These are phyloP conservation scores for Silvanus unidentatus DNA, from an alignment of 2,888 invertebrate species.

Conservation along the genomic window DNA sequence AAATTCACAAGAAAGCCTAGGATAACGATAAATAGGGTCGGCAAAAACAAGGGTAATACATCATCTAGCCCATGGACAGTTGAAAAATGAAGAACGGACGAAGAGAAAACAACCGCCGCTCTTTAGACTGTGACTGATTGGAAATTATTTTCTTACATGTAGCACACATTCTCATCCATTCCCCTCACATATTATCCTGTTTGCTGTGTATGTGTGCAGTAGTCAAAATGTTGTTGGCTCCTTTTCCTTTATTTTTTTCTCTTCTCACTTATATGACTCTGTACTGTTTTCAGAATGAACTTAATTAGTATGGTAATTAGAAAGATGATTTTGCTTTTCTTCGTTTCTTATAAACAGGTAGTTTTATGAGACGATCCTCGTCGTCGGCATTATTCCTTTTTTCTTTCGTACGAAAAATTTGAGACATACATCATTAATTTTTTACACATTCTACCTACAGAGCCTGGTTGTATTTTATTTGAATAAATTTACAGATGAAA, in stretches of 20 bases:
- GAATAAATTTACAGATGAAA: no score
- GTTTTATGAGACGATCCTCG: conserved; percentile 18
- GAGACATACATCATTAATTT: conserved; percentile 19
- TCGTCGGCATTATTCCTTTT: conserved; percentile 10
- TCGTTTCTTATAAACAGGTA: conserved; percentile 22
- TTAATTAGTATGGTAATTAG: conserved; percentile 44
- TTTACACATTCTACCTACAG: conserved; percentile 1
- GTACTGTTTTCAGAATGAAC: conserved; percentile 25
- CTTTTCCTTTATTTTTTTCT: conserved; percentile 21
- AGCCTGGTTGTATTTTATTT: no score
- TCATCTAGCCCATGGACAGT: conserved; percentile 34
- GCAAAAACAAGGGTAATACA: conserved; percentile 31
- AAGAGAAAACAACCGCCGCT: conserved; percentile 19
- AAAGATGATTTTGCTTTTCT: conserved; percentile 39
- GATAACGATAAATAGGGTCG: conserved; percentile 14
- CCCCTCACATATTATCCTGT: no score
- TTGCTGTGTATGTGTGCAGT: conserved; percentile 9
- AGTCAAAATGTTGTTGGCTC: conserved; percentile 17
- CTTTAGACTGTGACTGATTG: conserved; percentile 19
- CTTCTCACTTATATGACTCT: conserved; percentile 9
- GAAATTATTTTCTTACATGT: neutral
- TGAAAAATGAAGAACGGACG: conserved; percentile 34
- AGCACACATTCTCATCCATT: neutral
- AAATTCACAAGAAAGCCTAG: conserved; percentile 1
- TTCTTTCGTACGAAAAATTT: conserved; percentile 19